Evolutionary conservation across 2,113 vertebrate species (phyloP).

Genomic region (Pampusana beccarii): DNA sequence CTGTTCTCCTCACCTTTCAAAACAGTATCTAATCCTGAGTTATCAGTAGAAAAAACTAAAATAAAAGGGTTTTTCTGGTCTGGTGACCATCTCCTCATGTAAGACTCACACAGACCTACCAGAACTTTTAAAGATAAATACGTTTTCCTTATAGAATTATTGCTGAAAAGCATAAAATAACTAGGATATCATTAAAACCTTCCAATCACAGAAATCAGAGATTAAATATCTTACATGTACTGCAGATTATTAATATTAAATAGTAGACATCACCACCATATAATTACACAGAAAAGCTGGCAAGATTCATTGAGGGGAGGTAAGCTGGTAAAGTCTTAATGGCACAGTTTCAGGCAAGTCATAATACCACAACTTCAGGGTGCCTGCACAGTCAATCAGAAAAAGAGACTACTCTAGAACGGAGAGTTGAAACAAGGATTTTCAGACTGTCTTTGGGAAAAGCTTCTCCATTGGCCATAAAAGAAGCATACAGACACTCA

Average conservation of each 20-base stretch:
- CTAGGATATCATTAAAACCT: not conserved
- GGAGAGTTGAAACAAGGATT: not conserved
- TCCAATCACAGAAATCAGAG: not conserved
- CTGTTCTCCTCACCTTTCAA: not conserved
- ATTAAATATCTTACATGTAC: not conserved
- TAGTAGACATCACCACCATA: not conserved
- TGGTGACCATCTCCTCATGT: not conserved
- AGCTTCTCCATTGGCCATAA: not conserved
- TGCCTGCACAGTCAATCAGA: not conserved
- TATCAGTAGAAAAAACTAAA: not conserved
- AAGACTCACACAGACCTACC: not conserved
- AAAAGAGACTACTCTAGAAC: not conserved
- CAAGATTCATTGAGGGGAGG: not conserved
- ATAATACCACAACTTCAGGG: not conserved
- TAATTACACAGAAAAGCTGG: not conserved
- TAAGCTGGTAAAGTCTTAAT: not conserved
- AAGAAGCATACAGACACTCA: not conserved
- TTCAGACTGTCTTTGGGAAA: not conserved
- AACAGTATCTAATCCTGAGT: not conserved
- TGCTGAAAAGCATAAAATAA: not conserved
- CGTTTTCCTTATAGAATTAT: not conserved
- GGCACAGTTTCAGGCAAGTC: not conserved
- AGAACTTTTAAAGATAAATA: not conserved
- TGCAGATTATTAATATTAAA: not conserved
- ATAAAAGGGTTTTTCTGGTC: not conserved